These are phyloP conservation scores for Muscina levida DNA, from an alignment of 2,888 invertebrate genomes.

Conservation along the genomic window DNA sequence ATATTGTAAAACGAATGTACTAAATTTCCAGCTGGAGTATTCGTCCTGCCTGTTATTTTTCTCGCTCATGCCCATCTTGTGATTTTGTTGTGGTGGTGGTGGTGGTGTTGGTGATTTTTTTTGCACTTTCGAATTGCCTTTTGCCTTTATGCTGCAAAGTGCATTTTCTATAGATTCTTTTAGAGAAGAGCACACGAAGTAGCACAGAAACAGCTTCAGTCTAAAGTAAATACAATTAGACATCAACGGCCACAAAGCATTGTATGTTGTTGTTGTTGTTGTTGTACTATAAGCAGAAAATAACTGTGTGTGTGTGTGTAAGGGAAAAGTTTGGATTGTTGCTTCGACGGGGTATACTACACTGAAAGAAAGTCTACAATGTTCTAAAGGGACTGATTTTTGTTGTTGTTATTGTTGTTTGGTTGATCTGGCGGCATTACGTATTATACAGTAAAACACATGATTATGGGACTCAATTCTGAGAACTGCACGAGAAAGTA, in stretches of 20 bases:
- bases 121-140: background rate
- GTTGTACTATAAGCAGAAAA: no score
- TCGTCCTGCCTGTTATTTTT: background rate
- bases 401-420: no score
- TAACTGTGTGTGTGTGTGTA: no score
- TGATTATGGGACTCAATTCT: no score
- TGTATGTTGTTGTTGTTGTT: background rate
- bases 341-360: no score
- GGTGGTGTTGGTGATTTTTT: no score
- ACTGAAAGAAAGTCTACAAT: no score
- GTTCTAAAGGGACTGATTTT: no score
- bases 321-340: no score
- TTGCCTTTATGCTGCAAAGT: constrained; percentile 26
- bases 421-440: no score
- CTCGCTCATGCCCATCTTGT: background rate
- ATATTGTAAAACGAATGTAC: constrained; percentile 32
- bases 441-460: no score
- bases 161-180: constrained; percentile 24
- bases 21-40: constrained; percentile 8
- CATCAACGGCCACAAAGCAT: constrained; percentile 35
- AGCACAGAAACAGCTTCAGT: constrained; percentile 27
- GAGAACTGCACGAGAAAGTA: no score
- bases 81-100: background rate
- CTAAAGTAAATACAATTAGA: constrained; percentile 48
- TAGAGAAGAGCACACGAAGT: background rate